Conservation (phyloP, 35 echinoderm and acorn worm species). For the Hemicentrotus pulcherrimus region DNA sequence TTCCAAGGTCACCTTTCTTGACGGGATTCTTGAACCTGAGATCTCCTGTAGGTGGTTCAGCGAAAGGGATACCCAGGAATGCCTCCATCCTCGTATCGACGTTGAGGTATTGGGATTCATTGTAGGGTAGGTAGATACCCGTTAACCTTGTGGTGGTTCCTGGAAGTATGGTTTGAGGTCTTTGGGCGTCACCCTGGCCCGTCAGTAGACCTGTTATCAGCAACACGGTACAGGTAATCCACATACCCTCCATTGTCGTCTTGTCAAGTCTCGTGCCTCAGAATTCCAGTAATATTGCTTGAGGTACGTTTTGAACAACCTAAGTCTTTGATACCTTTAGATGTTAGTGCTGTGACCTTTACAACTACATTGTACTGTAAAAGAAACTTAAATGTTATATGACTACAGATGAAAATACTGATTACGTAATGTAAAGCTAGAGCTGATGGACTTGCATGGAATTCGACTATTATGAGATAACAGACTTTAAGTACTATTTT, state of each 20-base stretch:
- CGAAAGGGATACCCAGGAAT: neutral
- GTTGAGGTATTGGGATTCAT: neutral
- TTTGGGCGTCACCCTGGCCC: neutral
- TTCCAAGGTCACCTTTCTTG: slow-evolving; percentile 26
- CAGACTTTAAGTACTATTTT: neutral
- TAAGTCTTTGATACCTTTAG: neutral
- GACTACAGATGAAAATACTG: neutral
- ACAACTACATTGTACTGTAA: neutral
- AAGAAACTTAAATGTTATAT: neutral
- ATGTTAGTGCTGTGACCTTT: neutral
- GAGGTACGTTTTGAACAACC: too few relatives aligned
- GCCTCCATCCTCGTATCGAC: neutral
- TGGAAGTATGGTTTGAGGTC: slow-evolving; percentile 19
- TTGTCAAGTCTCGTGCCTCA: neutral
- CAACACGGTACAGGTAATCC: neutral
- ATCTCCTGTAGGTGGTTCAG: slow-evolving; percentile 12
- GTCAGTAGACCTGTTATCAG: neutral
- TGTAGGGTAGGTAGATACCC: neutral
- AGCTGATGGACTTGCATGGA: neutral
- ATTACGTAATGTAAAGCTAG: neutral
- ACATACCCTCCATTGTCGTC: neutral
- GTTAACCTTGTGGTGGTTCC: neutral
- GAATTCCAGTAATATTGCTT: neutral
- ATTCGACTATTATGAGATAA: neutral
- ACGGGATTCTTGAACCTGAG: slow-evolving; percentile 21